These are phyloP conservation scores for Catamblyrhynchus diadema DNA, from an alignment of 2,797 vertebrate species.

Conservation along the genomic window DNA sequence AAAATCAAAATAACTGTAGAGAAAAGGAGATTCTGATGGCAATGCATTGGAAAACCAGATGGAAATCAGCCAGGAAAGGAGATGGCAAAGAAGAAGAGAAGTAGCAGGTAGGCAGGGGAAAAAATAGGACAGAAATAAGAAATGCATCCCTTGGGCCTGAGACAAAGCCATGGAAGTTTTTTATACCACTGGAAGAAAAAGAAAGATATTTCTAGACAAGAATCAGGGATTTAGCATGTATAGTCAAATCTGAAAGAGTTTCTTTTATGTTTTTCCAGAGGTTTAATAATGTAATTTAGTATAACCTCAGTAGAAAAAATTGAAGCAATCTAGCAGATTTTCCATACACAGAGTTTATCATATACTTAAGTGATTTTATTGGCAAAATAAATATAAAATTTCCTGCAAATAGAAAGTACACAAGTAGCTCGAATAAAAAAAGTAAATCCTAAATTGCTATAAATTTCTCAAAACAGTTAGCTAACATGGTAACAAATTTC, in stretches of 20 bases:
- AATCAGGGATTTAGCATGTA: neutral
- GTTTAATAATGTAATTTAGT: neutral
- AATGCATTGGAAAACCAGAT: neutral
- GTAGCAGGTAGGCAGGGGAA: neutral
- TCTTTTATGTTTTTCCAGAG: neutral
- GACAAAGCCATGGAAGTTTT: neutral
- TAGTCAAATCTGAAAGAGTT: neutral
- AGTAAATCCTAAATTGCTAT: neutral
- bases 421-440: neutral
- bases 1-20: neutral
- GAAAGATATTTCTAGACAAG: neutral
- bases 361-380: neutral
- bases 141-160: neutral
- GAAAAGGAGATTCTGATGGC: neutral
- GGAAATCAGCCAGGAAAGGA: neutral
- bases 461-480: neutral
- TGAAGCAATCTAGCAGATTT: neutral
- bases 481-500: neutral
- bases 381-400: neutral
- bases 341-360: rapidly evolving
- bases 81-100: neutral
- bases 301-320: neutral
- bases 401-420: neutral
- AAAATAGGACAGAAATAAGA: neutral
- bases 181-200: neutral